phyloP scores from a whole-genome alignment of 1,140 invertebrate species.

The Apis cerana region DNA sequence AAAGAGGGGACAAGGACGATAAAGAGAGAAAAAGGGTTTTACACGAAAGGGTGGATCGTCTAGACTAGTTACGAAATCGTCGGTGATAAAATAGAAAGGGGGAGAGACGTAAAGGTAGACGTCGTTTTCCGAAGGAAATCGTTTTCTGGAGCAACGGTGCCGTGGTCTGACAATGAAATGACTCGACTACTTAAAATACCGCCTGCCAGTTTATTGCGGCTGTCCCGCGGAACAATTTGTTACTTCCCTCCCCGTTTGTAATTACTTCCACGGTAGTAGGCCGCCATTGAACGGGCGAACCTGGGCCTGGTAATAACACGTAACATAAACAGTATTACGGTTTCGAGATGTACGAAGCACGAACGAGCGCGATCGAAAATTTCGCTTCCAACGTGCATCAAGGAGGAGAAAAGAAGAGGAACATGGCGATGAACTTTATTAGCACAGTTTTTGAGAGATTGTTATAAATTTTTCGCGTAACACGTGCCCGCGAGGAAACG shows the following conservation, averaged over 20 bases:
- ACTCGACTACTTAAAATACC: conserved; percentile 67
- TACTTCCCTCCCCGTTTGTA: conserved; percentile 67
- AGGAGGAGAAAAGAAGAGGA: too few species aligned
- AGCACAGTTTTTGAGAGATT: background rate
- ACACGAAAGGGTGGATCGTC: background rate
- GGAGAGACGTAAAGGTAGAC: conserved; percentile 10
- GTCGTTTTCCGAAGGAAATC: conserved; percentile 45
- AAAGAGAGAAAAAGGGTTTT: background rate
- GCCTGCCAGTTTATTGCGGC: conserved; percentile 66
- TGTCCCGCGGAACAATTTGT: conserved; percentile 72
- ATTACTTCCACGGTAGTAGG: conserved; percentile 69
- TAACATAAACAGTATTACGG: conserved; percentile 17
- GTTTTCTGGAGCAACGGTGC: conserved; percentile 33
- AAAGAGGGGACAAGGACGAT: background rate
- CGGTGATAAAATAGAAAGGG: conserved; percentile 24
- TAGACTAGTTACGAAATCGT: conserved; percentile 15
- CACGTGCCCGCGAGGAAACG: background rate
- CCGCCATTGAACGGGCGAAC: background rate
- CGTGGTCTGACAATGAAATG: conserved; percentile 61
- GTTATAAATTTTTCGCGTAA: background rate
- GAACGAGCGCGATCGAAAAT: background rate
- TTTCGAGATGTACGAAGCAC: background rate
- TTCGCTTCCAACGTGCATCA: background rate
- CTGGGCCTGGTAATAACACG: conserved; percentile 9
- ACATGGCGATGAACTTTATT: background rate